Base-by-base conservation (phyloP, 2,113 vertebrate species). In the Isurus oxyrinchus region DNA sequence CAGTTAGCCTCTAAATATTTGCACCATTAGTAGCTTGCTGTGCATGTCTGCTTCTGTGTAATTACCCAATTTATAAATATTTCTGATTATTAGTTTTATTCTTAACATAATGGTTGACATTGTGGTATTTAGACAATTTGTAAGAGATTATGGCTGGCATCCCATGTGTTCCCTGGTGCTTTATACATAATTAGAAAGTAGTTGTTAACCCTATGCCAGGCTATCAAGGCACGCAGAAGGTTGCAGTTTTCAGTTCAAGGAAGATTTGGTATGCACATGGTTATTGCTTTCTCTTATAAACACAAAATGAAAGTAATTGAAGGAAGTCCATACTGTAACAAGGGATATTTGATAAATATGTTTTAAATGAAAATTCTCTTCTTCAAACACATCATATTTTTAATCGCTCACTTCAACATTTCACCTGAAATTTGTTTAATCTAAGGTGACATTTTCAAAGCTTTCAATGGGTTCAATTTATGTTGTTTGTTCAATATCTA, bases 351-450 rank as follows among this genome's bases (percentile, higher is more conserved):
- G 31, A 59, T 91, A 59, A 59, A 57, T 59, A 35, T 91, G 11
- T 59, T 13, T 91, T 91, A 91, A 91, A 35, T 91, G 63, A 27
- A 91, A 6, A 57, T 57, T 57, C 55, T 35, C 13, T 91, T 16
- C 31, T 91, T 91, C 55, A 91, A 59, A 31, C 31, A 59, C 27
- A 27, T 59, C 23, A 91, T 0, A 25, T 91, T 25, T 57, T 57
- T 14, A 8, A 35, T 91, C 53, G 35, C 25, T 91, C 88, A 91
- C 10, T 91, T 11, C 23, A 91, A 91, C 88, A 59, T 57, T 66
- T 91, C 88, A 35, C 11, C 25, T 59, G 88, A 91, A 91, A 91
- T 91, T 91, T 91, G 25, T 59, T 57, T 59, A 44, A 91, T 91
- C 57, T 91, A 27, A 91, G 55, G 10, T 55, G 31, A 59, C 88